These are phyloP conservation scores for Patella ulyssiponensis DNA, from an alignment of 2,888 invertebrate species.

Conservation along the genomic window DNA sequence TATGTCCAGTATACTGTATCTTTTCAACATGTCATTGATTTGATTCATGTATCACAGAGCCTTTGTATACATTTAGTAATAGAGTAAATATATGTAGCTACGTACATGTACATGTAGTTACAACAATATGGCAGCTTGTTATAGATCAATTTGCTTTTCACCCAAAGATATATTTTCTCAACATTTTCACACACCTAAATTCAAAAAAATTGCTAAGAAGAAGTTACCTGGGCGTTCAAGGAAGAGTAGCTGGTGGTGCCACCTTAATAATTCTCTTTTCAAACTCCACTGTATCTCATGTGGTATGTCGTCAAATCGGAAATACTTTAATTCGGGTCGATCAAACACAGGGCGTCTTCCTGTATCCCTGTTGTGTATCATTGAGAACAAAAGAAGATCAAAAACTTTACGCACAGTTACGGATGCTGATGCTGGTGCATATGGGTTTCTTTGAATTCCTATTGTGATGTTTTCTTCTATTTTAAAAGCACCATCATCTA, in stretches of 20 bases:
- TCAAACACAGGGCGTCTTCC: background rate
- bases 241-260: background rate
- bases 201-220: no score
- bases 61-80: no score
- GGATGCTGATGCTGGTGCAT: background rate
- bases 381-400: background rate
- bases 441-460: background rate
- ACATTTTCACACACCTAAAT: no score
- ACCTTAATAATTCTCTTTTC: background rate
- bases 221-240: no score
- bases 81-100: no score
- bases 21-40: no score
- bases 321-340: constrained; percentile 1
- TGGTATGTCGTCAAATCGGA: constrained; percentile 1
- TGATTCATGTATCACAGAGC: no score
- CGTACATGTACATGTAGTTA: no score
- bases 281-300: background rate
- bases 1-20: no score
- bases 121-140: no score
- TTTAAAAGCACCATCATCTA: background rate
- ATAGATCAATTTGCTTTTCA: no score
- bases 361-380: background rate
- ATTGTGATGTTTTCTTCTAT: constrained; percentile 3
- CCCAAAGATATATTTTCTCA: no score
- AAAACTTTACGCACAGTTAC: background rate